Percentiles rank a stretch among this genome's conserved stretches.
phyloP scores from a whole-genome alignment of 2,797 vertebrate species.

The Poecilia velifera region DNA sequence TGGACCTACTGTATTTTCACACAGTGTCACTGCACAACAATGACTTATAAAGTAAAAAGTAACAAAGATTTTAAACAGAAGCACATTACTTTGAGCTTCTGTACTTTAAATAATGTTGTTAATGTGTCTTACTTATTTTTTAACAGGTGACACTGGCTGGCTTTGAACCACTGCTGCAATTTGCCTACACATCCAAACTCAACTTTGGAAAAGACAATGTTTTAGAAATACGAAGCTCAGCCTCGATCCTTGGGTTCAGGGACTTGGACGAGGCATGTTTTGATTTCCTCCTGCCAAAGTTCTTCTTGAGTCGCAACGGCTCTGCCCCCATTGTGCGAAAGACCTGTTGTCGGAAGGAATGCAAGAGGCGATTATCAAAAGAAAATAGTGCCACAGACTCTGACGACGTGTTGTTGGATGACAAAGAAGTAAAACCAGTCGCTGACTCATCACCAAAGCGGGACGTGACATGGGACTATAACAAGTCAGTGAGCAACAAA shows the following conservation, averaged over 20 bases:
- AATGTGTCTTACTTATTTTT: conserved; percentile 17
- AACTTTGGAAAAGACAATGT: conserved; percentile 89
- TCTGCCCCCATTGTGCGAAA: conserved; percentile 73
- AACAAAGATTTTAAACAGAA: not conserved
- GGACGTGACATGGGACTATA: conserved; percentile 65
- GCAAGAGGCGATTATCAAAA: conserved; percentile 53
- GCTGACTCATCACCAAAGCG: conserved; percentile 67
- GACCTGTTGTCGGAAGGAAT: conserved; percentile 82
- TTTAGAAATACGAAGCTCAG: conserved; percentile 88
- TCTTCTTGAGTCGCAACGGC: conserved; percentile 80
- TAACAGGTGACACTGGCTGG: conserved; percentile 89
- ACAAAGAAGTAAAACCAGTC: conserved; percentile 77
- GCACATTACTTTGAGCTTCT: not conserved
- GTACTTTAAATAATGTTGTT: not conserved
- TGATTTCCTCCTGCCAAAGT: conserved; percentile 92
- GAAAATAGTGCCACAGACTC: conserved; percentile 20
- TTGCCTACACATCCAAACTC: conserved; percentile 95
- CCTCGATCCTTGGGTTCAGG: conserved; percentile 86
- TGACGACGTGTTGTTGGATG: conserved; percentile 49
- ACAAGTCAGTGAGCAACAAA: conserved; percentile 55
- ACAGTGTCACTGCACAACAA: not conserved
- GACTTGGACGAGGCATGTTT: conserved; percentile 94
- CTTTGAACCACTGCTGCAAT: conserved; percentile 92
- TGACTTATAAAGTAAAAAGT: not conserved
- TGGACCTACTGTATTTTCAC: not conserved